These are phyloP conservation scores for Kradibia gibbosae DNA, from an alignment of 1,140 invertebrate genomes.

Conservation along the genomic window DNA sequence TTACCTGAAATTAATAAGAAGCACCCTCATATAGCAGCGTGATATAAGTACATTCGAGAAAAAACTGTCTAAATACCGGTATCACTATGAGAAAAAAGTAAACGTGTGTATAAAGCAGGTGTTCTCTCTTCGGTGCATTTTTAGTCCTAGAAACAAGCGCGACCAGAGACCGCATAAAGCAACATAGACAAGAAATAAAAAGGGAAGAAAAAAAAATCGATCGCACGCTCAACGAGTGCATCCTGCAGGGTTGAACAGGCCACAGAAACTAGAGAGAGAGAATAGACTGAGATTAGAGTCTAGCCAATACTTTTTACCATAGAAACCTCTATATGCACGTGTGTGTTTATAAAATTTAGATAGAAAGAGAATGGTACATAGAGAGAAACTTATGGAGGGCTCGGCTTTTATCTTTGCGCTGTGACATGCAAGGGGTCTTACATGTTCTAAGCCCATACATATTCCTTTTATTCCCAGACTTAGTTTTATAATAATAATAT, in stretches of 20 bases:
- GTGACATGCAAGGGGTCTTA: conserved; percentile 30
- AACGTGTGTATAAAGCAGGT: conserved; percentile 37
- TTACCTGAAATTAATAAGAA: no score
- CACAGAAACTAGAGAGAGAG: not conserved
- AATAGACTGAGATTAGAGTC: conserved; percentile 24
- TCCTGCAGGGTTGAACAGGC: conserved; percentile 21
- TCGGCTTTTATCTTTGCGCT: conserved; percentile 45
- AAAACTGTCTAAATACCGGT: conserved; percentile 29
- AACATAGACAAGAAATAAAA: conserved; percentile 33
- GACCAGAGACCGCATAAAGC: conserved; percentile 25
- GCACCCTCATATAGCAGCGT: no score
- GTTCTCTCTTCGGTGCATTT: conserved; percentile 42
- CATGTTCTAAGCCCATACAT: conserved; percentile 1
- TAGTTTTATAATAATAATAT: conserved; percentile 45
- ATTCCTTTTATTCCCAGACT: conserved; percentile 47
- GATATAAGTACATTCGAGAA: not conserved
- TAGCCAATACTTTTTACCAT: conserved; percentile 34
- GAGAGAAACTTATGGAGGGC: no score
- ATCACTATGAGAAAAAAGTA: conserved; percentile 27
- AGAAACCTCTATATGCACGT: not conserved
- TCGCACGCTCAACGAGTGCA: conserved; percentile 39
- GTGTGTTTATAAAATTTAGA: not conserved
- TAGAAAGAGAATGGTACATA: not conserved
- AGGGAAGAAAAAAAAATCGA: conserved; percentile 40
- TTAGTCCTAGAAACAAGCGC: conserved; percentile 42